phyloP scores from a whole-genome alignment of 2,888 invertebrate species.

The Diloba caeruleocephala region DNA sequence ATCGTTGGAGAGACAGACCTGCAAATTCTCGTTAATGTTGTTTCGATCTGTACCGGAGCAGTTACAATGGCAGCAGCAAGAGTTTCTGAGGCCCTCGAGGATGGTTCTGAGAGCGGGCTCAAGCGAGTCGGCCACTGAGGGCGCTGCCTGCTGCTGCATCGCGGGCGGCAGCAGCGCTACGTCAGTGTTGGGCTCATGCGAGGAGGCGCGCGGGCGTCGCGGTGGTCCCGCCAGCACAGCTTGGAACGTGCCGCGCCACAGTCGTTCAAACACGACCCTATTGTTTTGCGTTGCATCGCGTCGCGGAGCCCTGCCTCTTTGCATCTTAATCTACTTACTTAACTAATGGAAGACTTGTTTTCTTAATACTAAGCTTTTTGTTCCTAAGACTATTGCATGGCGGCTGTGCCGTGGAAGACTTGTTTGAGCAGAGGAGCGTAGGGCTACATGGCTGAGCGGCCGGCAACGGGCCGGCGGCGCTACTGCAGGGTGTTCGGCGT shows the following conservation, averaged over 20 bases:
- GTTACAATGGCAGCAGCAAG: slow-evolving; percentile 85
- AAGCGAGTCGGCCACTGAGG: slow-evolving; percentile 79
- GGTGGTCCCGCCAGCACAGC: slow-evolving; percentile 80
- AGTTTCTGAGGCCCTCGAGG: slow-evolving; percentile 75
- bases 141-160: slow-evolving; percentile 48
- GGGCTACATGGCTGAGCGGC: slow-evolving; percentile 81
- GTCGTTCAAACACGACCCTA: slow-evolving; percentile 91
- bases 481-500: slow-evolving; percentile 76
- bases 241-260: slow-evolving; percentile 92
- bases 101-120: slow-evolving; percentile 82
- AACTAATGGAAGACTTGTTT: slow-evolving; percentile 88
- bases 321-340: slow-evolving; percentile 81
- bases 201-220: slow-evolving; percentile 79
- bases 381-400: slow-evolving; percentile 68
- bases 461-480: slow-evolving; percentile 85
- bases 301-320: slow-evolving; percentile 78
- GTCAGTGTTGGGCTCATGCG: slow-evolving; percentile 73
- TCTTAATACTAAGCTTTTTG: slow-evolving; percentile 69
- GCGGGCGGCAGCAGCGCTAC: slow-evolving; percentile 58
- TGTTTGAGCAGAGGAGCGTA: slow-evolving; percentile 66
- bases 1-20: slow-evolving; percentile 87
- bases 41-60: slow-evolving; percentile 73
- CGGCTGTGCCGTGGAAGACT: slow-evolving; percentile 82
- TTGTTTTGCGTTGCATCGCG: slow-evolving; percentile 87
- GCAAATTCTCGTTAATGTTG: slow-evolving; percentile 84